Conservation (phyloP, 1,140 invertebrate genomes). For the Sarcophaga peregrina region DNA sequence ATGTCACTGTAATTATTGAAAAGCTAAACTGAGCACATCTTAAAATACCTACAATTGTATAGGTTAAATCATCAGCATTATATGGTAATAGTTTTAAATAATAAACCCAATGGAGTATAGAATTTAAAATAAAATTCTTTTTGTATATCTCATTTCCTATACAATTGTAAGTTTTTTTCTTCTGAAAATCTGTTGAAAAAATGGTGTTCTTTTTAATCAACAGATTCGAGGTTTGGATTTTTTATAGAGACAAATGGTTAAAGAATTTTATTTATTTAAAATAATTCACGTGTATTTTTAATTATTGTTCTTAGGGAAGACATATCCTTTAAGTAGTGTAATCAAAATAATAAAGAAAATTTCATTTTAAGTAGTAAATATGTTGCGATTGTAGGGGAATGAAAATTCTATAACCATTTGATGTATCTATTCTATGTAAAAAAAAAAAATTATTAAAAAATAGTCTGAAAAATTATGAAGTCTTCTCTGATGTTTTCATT, state of each 20-base stretch:
- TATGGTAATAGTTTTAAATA: too few relatives aligned
- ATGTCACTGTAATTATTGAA: too few relatives aligned
- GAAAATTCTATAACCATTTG: constrained; percentile 5
- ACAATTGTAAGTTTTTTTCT: neutral
- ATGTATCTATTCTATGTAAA: neutral
- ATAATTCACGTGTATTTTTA: neutral
- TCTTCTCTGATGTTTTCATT: too few relatives aligned
- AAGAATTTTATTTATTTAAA: neutral
- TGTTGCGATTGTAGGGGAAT: too few relatives aligned
- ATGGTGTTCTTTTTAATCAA: neutral
- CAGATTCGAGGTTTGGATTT: neutral
- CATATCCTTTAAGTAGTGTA: neutral
- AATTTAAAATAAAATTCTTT: too few relatives aligned
- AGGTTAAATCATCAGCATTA: too few relatives aligned
- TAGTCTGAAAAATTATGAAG: neutral
- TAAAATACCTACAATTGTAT: too few relatives aligned
- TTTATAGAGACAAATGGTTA: neutral
- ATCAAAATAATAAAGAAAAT: neutral
- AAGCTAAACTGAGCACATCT: too few relatives aligned
- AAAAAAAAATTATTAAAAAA: neutral
- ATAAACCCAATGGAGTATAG: too few relatives aligned
- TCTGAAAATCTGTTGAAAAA: neutral
- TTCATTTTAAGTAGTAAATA: neutral
- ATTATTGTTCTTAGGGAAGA: neutral
- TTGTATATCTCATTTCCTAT: neutral